Base-by-base conservation (phyloP, 2,888 invertebrate genomes). In the Entomobrya multifasciata region DNA sequence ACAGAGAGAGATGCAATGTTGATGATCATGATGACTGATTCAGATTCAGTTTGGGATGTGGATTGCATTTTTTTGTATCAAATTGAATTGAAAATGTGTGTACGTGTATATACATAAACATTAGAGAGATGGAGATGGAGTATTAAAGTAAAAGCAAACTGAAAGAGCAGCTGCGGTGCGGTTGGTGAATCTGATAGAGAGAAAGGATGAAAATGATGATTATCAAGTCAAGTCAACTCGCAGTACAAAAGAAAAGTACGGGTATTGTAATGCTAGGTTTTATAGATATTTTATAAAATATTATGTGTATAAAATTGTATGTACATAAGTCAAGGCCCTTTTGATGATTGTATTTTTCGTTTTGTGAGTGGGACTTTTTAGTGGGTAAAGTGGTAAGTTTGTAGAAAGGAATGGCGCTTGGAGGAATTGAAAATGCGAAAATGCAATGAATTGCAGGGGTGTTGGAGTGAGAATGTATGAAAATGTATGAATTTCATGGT, bases 21-120 rank as follows among this genome's bases (percentile, higher is more conserved):
- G 65, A 65, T 65, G 65, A 11, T 57, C 11, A 65, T 65, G 27
- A 65, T 65, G 65, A 65, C 65, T 22, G 27, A 65, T 65, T 47
- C 47, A 47, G n/a, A n/a, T n/a, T n/a, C n/a, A n/a, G n/a, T n/a
- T n/a, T n/a, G n/a, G n/a, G n/a, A n/a, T n/a, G n/a, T n/a, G n/a
- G n/a, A n/a, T n/a, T n/a, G n/a, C n/a, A n/a, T n/a, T n/a, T n/a
- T n/a, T n/a, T n/a, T n/a, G n/a, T n/a, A n/a, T n/a, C n/a, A n/a
- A n/a, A n/a, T n/a, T n/a, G n/a, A n/a, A n/a, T n/a, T n/a, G n/a
- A n/a, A n/a, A n/a, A n/a, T n/a, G n/a, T n/a, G n/a, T n/a, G n/a
- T n/a, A n/a, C n/a, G n/a, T n/a, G n/a, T n/a, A n/a, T n/a, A n/a
- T n/a, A n/a, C n/a, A n/a, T n/a, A n/a, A n/a, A n/a, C 3, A 15